These are phyloP conservation scores for Nemotelus pantherinus DNA, from an alignment of 2,888 invertebrate genomes.

Conservation along the genomic window DNA sequence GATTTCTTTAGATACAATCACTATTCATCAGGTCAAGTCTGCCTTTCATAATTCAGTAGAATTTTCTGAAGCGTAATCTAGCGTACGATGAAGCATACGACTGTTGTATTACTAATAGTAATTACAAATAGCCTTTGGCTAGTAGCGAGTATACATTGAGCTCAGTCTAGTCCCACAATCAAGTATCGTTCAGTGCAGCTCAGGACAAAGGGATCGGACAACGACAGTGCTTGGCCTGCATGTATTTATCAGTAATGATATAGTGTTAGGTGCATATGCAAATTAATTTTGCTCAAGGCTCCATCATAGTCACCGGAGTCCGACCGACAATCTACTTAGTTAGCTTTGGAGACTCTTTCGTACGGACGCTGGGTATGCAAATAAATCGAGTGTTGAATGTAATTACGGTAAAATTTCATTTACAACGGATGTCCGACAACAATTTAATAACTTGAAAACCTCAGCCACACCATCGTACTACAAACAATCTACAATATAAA, in stretches of 20 bases:
- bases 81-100: background rate
- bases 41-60: too few relatives aligned
- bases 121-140: background rate
- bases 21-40: too few relatives aligned
- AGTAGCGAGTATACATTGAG: too few relatives aligned
- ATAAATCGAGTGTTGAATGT: slow-evolving; percentile 47
- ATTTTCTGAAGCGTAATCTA: too few relatives aligned
- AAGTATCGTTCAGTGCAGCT: too few relatives aligned
- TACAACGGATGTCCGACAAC: slow-evolving; percentile 42
- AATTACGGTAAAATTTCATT: slow-evolving; percentile 48
- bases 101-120: background rate
- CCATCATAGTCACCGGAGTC: slow-evolving; percentile 8
- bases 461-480: slow-evolving; percentile 4
- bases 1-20: too few relatives aligned
- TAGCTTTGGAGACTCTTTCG: slow-evolving; percentile 8
- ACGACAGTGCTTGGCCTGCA: too few relatives aligned
- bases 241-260: too few relatives aligned
- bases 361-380: slow-evolving; percentile 38
- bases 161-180: too few relatives aligned
- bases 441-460: slow-evolving; percentile 44
- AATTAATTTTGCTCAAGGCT: slow-evolving; percentile 33
- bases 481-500: slow-evolving; percentile 3
- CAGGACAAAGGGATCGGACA: too few relatives aligned
- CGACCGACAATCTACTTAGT: slow-evolving; percentile 41
- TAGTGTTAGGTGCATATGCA: slow-evolving; percentile 12